Percentiles rank a stretch among this genome's conserved stretches.
Conservation (phyloP, 2,113 vertebrate species). For the Callionymus lyra region DNA sequence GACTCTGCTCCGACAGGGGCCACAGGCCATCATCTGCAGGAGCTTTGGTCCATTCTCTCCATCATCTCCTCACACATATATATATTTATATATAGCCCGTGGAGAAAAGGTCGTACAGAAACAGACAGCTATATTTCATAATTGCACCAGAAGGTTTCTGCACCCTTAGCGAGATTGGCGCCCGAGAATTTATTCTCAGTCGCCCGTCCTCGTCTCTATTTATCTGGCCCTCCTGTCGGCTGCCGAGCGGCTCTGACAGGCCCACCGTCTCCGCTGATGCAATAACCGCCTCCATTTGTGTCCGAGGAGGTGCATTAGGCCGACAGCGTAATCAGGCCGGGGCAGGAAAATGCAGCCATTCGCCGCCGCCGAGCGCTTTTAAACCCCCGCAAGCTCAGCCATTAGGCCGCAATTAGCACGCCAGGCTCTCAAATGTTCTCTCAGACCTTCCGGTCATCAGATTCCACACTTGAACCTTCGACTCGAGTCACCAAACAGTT, state of each 20-base stretch:
- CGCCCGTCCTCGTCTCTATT: slow-evolving; percentile 43
- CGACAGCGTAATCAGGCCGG: slow-evolving; percentile 56
- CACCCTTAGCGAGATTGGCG: slow-evolving; percentile 50
- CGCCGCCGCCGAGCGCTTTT: slow-evolving; percentile 44
- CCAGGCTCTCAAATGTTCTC: too few relatives aligned
- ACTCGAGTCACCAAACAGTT: too few relatives aligned
- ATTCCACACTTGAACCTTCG: too few relatives aligned
- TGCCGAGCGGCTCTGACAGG: slow-evolving; percentile 52
- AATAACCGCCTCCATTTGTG: slow-evolving; percentile 66
- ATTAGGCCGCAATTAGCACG: slow-evolving; percentile 61
- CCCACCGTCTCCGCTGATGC: slow-evolving; percentile 52
- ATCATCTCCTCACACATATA: slow-evolving; percentile 20
- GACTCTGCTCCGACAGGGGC: slow-evolving; percentile 19
- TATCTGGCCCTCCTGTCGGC: slow-evolving; percentile 44
- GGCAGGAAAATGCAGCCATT: slow-evolving; percentile 34
- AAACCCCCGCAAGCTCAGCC: slow-evolving; percentile 42
- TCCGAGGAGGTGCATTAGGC: slow-evolving; percentile 58
- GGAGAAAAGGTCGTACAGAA: slow-evolving; percentile 46
- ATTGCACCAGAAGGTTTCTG: slow-evolving; percentile 49
- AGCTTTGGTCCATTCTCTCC: slow-evolving; percentile 29
- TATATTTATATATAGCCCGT: slow-evolving; percentile 43
- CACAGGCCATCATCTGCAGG: slow-evolving; percentile 35
- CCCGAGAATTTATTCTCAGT: slow-evolving; percentile 49
- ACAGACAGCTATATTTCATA: slow-evolving; percentile 57
- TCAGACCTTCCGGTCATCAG: too few relatives aligned